Conservation (phyloP, 1,140 invertebrate genomes). For the Diprion similis region DNA sequence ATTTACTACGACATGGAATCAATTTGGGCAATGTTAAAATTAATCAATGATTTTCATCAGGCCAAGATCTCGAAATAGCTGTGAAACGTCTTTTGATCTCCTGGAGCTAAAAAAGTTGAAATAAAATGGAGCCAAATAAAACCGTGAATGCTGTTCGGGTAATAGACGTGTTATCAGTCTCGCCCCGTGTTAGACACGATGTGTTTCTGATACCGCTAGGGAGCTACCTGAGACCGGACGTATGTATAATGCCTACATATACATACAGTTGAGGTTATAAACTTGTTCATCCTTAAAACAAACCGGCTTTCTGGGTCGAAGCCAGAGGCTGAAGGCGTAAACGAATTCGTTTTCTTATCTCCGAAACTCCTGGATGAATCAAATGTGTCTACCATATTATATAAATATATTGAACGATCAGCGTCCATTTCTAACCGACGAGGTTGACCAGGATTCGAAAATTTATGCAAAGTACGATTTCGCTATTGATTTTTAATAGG, state of each 20-base stretch:
- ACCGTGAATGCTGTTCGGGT: slow-evolving; percentile 32
- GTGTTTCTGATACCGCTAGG: slow-evolving; percentile 51
- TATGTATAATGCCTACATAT: too few relatives aligned
- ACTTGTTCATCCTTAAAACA: not conserved
- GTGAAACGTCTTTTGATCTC: too few relatives aligned
- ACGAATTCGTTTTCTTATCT: not conserved
- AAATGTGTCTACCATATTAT: too few relatives aligned
- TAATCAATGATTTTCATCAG: too few relatives aligned
- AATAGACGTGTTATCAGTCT: slow-evolving; percentile 52
- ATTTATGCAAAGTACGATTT: too few relatives aligned
- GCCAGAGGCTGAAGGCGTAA: not conserved
- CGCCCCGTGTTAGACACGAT: slow-evolving; percentile 53
- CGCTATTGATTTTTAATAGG: too few relatives aligned
- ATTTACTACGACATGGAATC: too few relatives aligned
- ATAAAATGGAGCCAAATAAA: slow-evolving; percentile 16
- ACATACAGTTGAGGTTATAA: not conserved
- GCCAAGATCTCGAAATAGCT: too few relatives aligned
- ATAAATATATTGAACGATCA: too few relatives aligned
- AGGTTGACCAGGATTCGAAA: too few relatives aligned
- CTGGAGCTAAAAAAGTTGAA: not conserved
- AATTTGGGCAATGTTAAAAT: too few relatives aligned
- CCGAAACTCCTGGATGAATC: not conserved
- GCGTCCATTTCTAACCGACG: too few relatives aligned
- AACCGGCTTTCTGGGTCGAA: not conserved
- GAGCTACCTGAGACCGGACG: slow-evolving; percentile 39